Base-by-base conservation (phyloP, 64 coral and sea anemone genomes). In the Montipora cactus region DNA sequence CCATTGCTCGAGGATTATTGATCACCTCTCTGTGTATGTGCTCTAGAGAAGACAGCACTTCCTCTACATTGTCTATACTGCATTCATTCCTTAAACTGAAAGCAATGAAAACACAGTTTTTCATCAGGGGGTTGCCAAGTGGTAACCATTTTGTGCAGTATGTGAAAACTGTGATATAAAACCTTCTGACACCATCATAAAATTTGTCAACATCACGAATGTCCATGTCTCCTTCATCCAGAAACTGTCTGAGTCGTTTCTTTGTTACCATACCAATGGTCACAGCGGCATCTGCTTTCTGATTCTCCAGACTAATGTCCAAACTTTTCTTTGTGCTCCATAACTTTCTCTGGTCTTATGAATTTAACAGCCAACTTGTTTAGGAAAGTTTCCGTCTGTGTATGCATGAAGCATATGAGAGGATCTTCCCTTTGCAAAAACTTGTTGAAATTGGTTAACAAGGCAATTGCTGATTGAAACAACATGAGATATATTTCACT, bases 131-230 rank as follows among this genome's bases (percentile, higher is more conserved):
- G 92, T 94, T 81, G 47, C 81, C 92, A 52, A 94, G 92, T 81
- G 85, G 92, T 75, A 94, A 81, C 85, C 85, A 94, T 74, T 94
- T 94, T 61, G 75, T 94, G 92, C 92, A 94, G 77, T 94, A 94
- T 94, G 92, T 78, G 78, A 94, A 94, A 72, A 85, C 92, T 81
- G 62, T 44, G n/a, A 23, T 94, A 64, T 89, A 94, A 94, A 92
- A 94, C 62, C 25, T 51, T 87, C 92, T 93, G 84, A 93, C 92
- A 81, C 92, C 84, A 53, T 93, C 91, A 93, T 93, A 93, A 93
- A 57, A 94, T 81, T 89, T 89, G 77, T 89, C 92, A 37, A 94
- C 85, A 71, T 88, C 66, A 69, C 78, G 8, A 58, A 49, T 79
- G 85, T 80, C 77, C 89, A 88, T 94, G 92, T 94, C 83, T 78